phyloP scores from a whole-genome alignment of 2,888 invertebrate genomes.

The Globia sparganii region DNA sequence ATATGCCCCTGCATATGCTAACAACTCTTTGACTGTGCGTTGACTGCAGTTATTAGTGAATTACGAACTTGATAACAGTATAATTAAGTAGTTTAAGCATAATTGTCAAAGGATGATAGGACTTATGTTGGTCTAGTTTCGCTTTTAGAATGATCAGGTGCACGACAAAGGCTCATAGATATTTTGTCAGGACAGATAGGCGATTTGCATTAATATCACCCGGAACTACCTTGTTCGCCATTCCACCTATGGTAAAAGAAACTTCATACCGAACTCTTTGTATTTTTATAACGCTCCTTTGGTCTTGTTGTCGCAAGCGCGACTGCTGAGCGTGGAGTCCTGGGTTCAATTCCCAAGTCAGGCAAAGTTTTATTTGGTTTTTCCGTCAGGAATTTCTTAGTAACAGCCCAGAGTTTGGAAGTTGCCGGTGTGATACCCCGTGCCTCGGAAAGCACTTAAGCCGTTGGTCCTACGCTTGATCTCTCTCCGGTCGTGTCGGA shows the following conservation, averaged over 20 bases:
- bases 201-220: background rate
- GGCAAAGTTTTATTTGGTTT: background rate
- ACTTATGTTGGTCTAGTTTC: no score
- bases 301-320: background rate
- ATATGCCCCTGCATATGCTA: background rate
- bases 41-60: background rate
- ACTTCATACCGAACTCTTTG: background rate
- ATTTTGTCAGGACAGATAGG: background rate
- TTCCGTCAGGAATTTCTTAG: background rate
- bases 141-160: constrained; percentile 14
- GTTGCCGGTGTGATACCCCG: background rate
- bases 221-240: background rate
- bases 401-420: background rate
- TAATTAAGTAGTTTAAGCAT: background rate
- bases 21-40: background rate
- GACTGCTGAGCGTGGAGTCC: no score
- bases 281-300: background rate
- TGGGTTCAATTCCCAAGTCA: no score
- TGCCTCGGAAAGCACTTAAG: no score
- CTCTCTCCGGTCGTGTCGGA: background rate
- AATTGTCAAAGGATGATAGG: background rate
- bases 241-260: background rate
- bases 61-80: background rate
- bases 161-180: background rate
- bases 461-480: background rate